Evolutionary conservation across 2,888 invertebrate species (phyloP).

Genomic region (Lottia scabra): DNA sequence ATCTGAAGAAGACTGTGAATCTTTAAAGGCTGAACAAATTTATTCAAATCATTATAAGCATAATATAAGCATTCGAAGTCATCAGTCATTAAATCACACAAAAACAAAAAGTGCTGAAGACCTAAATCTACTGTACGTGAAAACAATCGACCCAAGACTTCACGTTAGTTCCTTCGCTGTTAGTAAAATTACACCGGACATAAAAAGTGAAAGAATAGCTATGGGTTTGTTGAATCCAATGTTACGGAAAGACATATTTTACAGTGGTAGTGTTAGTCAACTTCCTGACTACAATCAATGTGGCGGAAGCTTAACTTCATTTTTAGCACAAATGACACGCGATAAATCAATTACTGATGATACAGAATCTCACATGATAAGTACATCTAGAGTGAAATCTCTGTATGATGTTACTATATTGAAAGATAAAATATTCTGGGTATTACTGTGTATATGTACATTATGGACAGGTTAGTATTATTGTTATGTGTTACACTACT

Average conservation of each 20-base stretch:
- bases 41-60: background rate
- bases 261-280: slow-evolving; percentile 81
- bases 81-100: no score
- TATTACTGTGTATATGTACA: slow-evolving; percentile 43
- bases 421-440: slow-evolving; percentile 43
- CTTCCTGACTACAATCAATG: slow-evolving; percentile 63
- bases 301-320: slow-evolving; percentile 24
- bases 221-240: slow-evolving; percentile 74
- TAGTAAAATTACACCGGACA: background rate
- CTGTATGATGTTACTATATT: slow-evolving; percentile 32
- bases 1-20: background rate
- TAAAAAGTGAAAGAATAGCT: slow-evolving; percentile 6
- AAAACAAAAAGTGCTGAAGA: background rate
- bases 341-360: slow-evolving; percentile 14
- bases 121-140: background rate
- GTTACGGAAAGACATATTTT: slow-evolving; percentile 88
- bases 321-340: slow-evolving; percentile 27
- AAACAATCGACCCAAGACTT: slow-evolving; percentile 1
- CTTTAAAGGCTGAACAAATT: background rate
- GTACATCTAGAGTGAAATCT: slow-evolving; percentile 16
- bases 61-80: background rate
- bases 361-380: background rate
- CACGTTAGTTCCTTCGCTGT: slow-evolving; percentile 6
- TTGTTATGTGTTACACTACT: no score
- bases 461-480: slow-evolving; percentile 53